A percentile compares a stretch with the other conserved stretches of the same genome.
Conservation (phyloP, 2,113 vertebrate species). For the Nibea albiflora region DNA sequence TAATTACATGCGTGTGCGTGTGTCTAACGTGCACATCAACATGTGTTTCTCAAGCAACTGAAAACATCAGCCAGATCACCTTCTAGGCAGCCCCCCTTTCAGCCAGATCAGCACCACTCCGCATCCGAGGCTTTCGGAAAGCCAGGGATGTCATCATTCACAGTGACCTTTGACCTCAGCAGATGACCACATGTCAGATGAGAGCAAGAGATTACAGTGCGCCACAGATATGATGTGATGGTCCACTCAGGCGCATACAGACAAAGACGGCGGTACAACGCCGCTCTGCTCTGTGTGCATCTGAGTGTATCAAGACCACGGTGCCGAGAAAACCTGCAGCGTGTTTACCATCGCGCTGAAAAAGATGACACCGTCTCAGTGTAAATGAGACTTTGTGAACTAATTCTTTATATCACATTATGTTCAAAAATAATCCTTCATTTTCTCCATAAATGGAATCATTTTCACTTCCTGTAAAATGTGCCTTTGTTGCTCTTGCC, state of each 20-base stretch:
- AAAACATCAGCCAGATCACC: conserved; percentile 38
- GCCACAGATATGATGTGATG: background rate
- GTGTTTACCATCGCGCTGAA: background rate
- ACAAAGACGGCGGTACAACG: background rate
- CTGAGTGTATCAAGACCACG: background rate
- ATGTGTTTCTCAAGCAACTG: conserved; percentile 36
- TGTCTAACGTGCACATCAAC: conserved; percentile 33
- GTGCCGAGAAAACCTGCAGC: background rate
- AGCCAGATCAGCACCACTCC: conserved; percentile 23
- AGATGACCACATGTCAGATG: conserved; percentile 46
- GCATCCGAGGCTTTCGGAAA: conserved; percentile 31
- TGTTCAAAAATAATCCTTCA: background rate
- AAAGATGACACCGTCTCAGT: background rate
- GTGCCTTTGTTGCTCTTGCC: background rate
- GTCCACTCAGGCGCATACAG: background rate
- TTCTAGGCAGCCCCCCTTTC: conserved; percentile 1
- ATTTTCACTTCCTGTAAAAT: background rate
- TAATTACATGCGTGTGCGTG: conserved; percentile 54
- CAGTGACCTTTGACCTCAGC: conserved; percentile 34
- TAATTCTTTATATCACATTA: background rate
- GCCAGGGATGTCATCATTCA: conserved; percentile 26
- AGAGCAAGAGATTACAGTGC: conserved; percentile 22
- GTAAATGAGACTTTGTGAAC: background rate
- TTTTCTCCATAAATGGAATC: background rate
- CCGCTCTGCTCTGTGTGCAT: background rate